phyloP scores from a whole-genome alignment of 2,113 vertebrate species.

The Malurus elegans region DNA sequence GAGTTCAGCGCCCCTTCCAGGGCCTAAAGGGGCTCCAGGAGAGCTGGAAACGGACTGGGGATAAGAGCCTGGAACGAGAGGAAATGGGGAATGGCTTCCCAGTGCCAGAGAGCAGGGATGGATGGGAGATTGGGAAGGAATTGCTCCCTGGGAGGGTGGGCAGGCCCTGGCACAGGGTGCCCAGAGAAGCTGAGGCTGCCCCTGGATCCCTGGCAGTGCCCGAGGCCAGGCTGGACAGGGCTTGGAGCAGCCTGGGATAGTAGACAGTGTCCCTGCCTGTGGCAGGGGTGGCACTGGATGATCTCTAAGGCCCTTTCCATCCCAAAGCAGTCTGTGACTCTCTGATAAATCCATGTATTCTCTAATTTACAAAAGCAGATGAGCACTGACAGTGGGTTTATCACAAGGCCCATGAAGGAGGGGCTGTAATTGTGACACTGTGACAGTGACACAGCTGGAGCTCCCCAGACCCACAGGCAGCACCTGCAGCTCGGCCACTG shows the following conservation, averaged over 20 bases:
- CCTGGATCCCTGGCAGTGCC: neutral
- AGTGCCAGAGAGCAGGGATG: neutral
- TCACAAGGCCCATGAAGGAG: neutral
- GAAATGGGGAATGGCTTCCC: neutral
- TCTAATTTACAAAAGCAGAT: neutral
- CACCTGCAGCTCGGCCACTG: neutral
- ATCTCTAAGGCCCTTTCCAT: neutral
- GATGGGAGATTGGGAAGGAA: neutral
- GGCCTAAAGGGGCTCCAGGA: neutral
- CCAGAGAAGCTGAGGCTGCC: neutral
- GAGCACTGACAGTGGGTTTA: neutral
- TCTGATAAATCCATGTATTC: neutral
- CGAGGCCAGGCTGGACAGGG: fast-evolving
- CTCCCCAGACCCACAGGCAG: neutral
- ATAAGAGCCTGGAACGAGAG: neutral
- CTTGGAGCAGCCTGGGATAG: neutral
- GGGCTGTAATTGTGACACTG: neutral
- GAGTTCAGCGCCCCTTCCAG: neutral
- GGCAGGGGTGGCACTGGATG: fast-evolving
- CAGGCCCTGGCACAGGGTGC: neutral
- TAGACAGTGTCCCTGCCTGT: neutral
- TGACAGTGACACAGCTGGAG: neutral
- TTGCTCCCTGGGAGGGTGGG: neutral
- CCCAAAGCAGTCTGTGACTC: neutral
- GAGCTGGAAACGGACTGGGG: neutral